These are phyloP conservation scores for Parazoanthus swiftii DNA, from an alignment of 92 coral and sea anemone genomes.

Conservation along the genomic window DNA sequence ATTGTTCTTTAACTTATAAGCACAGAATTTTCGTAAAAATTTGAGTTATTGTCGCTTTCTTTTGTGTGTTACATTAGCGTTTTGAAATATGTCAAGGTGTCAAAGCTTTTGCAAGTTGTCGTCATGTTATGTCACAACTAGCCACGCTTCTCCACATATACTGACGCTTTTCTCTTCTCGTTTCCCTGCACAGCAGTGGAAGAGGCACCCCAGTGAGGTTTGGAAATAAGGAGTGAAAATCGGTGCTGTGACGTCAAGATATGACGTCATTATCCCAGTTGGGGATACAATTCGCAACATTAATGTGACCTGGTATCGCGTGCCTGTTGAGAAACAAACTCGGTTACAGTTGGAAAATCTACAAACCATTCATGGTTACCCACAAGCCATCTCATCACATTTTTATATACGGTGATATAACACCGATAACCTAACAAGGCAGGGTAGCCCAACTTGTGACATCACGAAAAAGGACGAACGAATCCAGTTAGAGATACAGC, in stretches of 20 bases:
- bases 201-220: slow-evolving; percentile 9
- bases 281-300: background rate
- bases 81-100: background rate
- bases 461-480: no score
- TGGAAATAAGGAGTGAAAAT: background rate
- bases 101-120: background rate
- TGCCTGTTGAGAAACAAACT: background rate
- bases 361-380: no score
- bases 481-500: no score
- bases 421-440: no score
- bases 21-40: no score
- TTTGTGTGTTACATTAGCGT: no score
- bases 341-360: background rate
- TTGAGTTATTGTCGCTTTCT: no score
- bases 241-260: background rate
- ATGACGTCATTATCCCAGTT: background rate
- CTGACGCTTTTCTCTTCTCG: background rate
- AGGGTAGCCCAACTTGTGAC: no score
- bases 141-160: background rate
- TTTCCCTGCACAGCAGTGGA: slow-evolving; percentile 9
- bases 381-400: no score
- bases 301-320: background rate
- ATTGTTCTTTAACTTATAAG: no score
- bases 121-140: background rate
- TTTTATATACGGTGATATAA: no score